Evolutionary conservation across 2,888 invertebrate genomes (phyloP).

Genomic region (Calameuta idolon): DNA sequence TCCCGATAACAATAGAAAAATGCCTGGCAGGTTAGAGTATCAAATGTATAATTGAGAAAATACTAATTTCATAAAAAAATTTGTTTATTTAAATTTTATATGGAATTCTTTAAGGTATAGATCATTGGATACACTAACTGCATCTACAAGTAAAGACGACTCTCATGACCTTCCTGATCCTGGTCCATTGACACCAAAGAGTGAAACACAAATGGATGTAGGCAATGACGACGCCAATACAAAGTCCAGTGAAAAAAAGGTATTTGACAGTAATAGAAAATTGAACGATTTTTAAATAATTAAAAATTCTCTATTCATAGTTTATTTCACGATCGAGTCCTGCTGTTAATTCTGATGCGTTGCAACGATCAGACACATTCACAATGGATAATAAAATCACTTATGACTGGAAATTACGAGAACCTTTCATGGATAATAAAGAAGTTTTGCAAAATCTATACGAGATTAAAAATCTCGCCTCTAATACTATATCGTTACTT

Average conservation of each 20-base stretch:
- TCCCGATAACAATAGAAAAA: not conserved
- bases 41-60: not conserved
- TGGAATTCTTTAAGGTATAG: constrained; percentile 16
- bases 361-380: constrained; percentile 36
- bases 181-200: constrained; percentile 15
- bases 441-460: not conserved
- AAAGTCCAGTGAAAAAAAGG: not conserved
- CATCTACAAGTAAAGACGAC: constrained; percentile 10
- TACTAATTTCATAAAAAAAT: constrained; percentile 18
- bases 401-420: not conserved
- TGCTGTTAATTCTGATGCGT: not conserved
- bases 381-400: constrained; percentile 18
- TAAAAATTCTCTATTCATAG: not conserved
- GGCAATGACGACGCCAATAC: not conserved
- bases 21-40: not conserved
- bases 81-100: not conserved
- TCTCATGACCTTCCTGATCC: constrained; percentile 11
- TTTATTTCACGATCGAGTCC: not conserved
- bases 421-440: not conserved
- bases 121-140: constrained; percentile 24
- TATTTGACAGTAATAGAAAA: not conserved
- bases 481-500: not conserved
- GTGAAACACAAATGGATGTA: constrained; percentile 6
- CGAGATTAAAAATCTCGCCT: not conserved
- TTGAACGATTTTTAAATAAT: not conserved